These are phyloP conservation scores for Ahaetulla prasina DNA, from an alignment of 2,113 vertebrate species.

Conservation along the genomic window DNA sequence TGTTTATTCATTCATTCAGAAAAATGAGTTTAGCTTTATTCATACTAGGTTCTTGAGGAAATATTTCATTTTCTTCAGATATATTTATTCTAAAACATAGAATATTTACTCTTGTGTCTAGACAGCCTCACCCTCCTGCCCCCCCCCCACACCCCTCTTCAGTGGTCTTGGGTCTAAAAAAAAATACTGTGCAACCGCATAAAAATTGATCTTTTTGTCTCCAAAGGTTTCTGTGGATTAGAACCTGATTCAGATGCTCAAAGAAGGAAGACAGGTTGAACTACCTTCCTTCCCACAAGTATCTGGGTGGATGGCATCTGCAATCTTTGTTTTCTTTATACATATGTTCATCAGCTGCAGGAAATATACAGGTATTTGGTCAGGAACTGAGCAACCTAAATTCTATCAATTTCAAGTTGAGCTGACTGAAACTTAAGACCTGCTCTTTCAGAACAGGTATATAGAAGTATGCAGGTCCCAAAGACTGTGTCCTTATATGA, in stretches of 20 bases:
- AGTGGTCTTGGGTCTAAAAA: neutral
- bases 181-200: neutral
- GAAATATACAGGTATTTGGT: conserved; percentile 23
- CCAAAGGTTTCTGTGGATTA: conserved; percentile 32
- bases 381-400: neutral
- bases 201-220: neutral
- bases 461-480: neutral
- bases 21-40: conserved; percentile 18
- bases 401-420: neutral
- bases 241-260: conserved; percentile 44
- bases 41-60: neutral
- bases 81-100: neutral
- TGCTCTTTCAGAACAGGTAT: neutral
- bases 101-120: neutral
- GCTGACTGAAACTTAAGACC: neutral
- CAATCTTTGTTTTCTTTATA: conserved; percentile 45
- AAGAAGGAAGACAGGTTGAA: conserved; percentile 39
- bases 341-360: conserved; percentile 36
- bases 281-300: conserved; percentile 59
- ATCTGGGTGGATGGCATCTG: conserved; percentile 53
- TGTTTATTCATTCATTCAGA: neutral
- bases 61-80: neutral
- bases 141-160: neutral
- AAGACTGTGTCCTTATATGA: neutral
- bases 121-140: neutral